Conservation (phyloP, 2,113 vertebrate species). For the Phylloscopus trochilus region DNA sequence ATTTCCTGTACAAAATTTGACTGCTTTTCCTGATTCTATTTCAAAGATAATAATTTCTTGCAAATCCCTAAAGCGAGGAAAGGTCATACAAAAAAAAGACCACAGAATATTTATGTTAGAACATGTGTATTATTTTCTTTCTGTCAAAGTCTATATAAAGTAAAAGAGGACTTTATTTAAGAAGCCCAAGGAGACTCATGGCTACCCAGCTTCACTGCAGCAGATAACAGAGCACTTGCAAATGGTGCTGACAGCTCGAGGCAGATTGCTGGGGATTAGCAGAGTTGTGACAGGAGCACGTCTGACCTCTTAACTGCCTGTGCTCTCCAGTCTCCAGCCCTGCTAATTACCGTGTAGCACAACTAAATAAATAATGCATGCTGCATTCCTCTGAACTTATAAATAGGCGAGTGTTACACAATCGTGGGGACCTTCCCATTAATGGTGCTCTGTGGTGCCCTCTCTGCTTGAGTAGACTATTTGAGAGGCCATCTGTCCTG, state of each 20-base stretch:
- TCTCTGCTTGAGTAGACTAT: background rate
- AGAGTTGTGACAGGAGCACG: background rate
- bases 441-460: background rate
- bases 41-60: background rate
- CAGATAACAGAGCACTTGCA: background rate
- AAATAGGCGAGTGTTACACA: background rate
- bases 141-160: background rate
- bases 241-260: background rate
- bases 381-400: background rate
- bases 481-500: slow-evolving; percentile 1
- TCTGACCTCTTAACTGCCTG: slow-evolving; percentile 1
- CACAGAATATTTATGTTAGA: background rate
- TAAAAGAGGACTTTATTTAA: background rate
- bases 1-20: background rate
- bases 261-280: background rate
- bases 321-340: background rate
- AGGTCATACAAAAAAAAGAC: background rate
- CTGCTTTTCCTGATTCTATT: background rate
- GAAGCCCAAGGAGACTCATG: background rate
- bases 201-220: background rate
- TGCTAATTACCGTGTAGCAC: slow-evolving; percentile 29
- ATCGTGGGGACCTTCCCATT: background rate
- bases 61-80: background rate
- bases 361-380: slow-evolving; percentile 30
- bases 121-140: background rate